Evolutionary conservation across 1,140 invertebrate species (phyloP).

Genomic region (Tetranychus urticae): DNA sequence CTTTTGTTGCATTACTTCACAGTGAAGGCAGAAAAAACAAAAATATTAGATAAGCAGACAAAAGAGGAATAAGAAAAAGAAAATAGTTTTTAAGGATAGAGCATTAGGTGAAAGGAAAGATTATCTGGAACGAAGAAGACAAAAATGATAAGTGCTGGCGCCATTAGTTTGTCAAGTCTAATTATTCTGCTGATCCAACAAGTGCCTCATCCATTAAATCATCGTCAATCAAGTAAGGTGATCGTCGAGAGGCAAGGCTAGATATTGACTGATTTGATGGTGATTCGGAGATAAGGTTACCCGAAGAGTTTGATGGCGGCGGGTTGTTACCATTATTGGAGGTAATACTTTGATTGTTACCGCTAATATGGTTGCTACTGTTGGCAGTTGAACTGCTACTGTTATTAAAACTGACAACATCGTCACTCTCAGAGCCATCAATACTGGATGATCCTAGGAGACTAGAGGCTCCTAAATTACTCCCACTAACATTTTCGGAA

Average conservation of each 20-base stretch:
- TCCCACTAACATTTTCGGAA: too few relatives aligned
- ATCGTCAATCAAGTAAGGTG: conserved; percentile 55
- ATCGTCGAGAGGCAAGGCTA: conserved; percentile 6
- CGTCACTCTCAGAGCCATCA: too few relatives aligned
- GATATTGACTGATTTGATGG: conserved; percentile 1
- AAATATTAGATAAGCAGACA: too few relatives aligned
- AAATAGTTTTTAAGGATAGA: too few relatives aligned
- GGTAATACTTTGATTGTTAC: neutral
- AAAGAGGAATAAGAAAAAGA: neutral
- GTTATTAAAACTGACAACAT: too few relatives aligned
- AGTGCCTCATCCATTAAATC: conserved; percentile 66
- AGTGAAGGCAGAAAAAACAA: too few relatives aligned
- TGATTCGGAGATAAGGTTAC: conserved; percentile 17
- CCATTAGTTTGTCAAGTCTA: neutral
- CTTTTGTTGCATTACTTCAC: too few relatives aligned
- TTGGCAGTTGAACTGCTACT: neutral
- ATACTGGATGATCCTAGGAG: too few relatives aligned
- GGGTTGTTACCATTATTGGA: too few relatives aligned
- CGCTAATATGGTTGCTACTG: neutral
- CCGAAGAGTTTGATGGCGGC: conserved; percentile 18
- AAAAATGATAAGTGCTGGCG: neutral
- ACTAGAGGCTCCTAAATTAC: too few relatives aligned
- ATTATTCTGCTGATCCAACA: conserved; percentile 37
- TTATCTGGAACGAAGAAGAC: too few relatives aligned
- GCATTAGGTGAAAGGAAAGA: too few relatives aligned